Evolutionary conservation across 2,888 invertebrate genomes (phyloP).

Genomic region (Ectemnius cavifrons): DNA sequence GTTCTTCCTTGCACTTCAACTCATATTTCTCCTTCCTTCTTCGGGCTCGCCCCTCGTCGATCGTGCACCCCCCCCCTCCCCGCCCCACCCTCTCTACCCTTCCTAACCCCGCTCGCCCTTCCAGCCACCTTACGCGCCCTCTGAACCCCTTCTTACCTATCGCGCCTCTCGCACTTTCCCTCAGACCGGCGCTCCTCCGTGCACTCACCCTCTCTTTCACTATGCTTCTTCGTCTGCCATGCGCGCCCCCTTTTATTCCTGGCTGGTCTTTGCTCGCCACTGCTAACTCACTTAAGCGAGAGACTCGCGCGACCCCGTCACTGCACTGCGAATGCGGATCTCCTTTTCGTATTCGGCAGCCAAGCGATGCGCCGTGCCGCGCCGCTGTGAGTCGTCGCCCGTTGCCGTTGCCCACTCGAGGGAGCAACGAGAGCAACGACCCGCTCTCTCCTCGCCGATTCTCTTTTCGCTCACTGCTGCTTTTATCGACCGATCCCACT

Average conservation of each 20-base stretch:
- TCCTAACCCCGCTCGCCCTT: background rate
- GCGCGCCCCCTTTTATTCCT: constrained; percentile 11
- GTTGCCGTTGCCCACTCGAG: constrained; percentile 21
- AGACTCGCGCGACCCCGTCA: constrained; percentile 59
- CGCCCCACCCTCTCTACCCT: too few species aligned
- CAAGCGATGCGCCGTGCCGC: constrained; percentile 27
- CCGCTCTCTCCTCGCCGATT: constrained; percentile 39
- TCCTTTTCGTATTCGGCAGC: constrained; percentile 58
- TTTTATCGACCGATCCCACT: constrained; percentile 60
- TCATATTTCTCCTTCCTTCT: too few species aligned
- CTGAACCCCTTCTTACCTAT: background rate
- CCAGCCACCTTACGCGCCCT: background rate
- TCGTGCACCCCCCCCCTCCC: constrained; percentile 4
- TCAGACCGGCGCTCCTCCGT: background rate
- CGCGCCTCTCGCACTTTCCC: constrained; percentile 3
- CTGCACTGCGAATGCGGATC: constrained; percentile 55
- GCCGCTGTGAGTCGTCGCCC: constrained; percentile 45
- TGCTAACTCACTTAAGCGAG: constrained; percentile 65
- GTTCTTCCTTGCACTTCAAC: too few species aligned
- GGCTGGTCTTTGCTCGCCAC: constrained; percentile 41
- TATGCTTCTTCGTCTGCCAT: too few species aligned
- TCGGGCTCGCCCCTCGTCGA: background rate
- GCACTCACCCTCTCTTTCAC: constrained; percentile 6
- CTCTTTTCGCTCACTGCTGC: constrained; percentile 44
- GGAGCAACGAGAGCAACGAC: constrained; percentile 55